Base-by-base conservation (phyloP, 1,140 invertebrate species). In the Phymorhynchus buccinoides region DNA sequence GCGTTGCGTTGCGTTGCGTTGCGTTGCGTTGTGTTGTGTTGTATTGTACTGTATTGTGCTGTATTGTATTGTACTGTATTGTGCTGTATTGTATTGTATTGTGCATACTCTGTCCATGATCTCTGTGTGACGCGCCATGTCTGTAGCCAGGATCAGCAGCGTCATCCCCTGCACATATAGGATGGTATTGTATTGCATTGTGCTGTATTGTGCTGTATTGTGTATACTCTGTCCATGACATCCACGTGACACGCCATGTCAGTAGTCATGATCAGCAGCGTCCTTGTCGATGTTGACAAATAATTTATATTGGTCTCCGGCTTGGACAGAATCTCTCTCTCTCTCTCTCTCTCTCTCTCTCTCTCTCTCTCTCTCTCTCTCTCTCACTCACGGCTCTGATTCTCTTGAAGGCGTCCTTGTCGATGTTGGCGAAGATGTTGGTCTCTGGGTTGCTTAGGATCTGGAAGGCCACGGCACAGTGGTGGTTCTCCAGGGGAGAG, bases 401-500 rank as follows among this genome's bases (percentile, higher is more conserved):
- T 91, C 97, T 96, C 94, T 97, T 97, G 93, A 96, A 96, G 95
- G 97, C 97, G 90, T 97, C 96, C 16, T 96, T 97, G 44, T 96
- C 96, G 42, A 97, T 93, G 85, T 97, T 97, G 91, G 96, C 96
- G 30, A 96, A 94, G 80, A 97, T 97, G 87, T 97, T 97, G n/a
- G 96, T 96, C 91, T 97, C 96, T 80, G 96, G 95, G 85, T 93
- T 93, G 39, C 96, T 96, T 62, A 97, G 94, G 66, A 97, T 95
- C 44, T 96, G 95, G 93, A 97, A 97, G 18, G 96, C 96, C 73
- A 97, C 96, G 42, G 96, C 97, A 92, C 96, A 97, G 90, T 97
- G 97, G 92, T 97, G 97, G 93, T 97, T 97, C 91, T 97, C 97
- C 88, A 97, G 93, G 1, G 97, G 97, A 71, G 96, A 97, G 87